Evolutionary conservation across 2,797 vertebrate genomes (phyloP).

Genomic region (Allobates femoralis): DNA sequence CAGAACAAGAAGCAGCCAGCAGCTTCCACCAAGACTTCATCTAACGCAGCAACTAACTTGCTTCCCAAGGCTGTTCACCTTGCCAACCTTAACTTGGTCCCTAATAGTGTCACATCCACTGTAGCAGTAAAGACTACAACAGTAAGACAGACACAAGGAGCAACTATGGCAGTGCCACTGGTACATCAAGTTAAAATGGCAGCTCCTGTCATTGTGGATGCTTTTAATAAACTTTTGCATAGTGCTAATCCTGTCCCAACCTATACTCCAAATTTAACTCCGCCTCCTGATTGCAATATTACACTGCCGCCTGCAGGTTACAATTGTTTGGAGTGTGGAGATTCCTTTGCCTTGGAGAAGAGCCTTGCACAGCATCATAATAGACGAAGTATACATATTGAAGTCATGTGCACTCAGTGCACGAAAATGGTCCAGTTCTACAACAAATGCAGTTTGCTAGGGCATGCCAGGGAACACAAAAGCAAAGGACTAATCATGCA

Average conservation of each 20-base stretch:
- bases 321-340: slow-evolving; percentile 93
- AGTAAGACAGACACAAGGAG: slow-evolving; percentile 78
- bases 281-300: slow-evolving; percentile 86
- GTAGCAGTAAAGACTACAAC: slow-evolving; percentile 82
- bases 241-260: slow-evolving; percentile 90
- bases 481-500: slow-evolving; percentile 92
- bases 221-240: slow-evolving; percentile 88
- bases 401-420: slow-evolving; percentile 92
- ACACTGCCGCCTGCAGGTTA: slow-evolving; percentile 88
- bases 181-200: slow-evolving; percentile 93
- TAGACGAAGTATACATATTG: slow-evolving; percentile 92
- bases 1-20: slow-evolving; percentile 76
- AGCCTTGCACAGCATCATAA: slow-evolving; percentile 90
- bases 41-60: slow-evolving; percentile 70
- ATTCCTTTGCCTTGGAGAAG: slow-evolving; percentile 91
- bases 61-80: slow-evolving; percentile 96
- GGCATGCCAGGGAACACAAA: slow-evolving; percentile 94
- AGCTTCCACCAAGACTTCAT: slow-evolving; percentile 43
- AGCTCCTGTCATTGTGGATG: slow-evolving; percentile 81
- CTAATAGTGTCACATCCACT: slow-evolving; percentile 92
- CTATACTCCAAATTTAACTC: slow-evolving; percentile 90
- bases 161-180: slow-evolving; percentile 86
- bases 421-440: slow-evolving; percentile 90
- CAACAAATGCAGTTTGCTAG: slow-evolving; percentile 93
- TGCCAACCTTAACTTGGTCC: slow-evolving; percentile 96